A percentile compares a stretch with the other conserved stretches of the same genome.
phyloP scores from a whole-genome alignment of 2,888 invertebrate genomes.

The Cyaniris semiargus region DNA sequence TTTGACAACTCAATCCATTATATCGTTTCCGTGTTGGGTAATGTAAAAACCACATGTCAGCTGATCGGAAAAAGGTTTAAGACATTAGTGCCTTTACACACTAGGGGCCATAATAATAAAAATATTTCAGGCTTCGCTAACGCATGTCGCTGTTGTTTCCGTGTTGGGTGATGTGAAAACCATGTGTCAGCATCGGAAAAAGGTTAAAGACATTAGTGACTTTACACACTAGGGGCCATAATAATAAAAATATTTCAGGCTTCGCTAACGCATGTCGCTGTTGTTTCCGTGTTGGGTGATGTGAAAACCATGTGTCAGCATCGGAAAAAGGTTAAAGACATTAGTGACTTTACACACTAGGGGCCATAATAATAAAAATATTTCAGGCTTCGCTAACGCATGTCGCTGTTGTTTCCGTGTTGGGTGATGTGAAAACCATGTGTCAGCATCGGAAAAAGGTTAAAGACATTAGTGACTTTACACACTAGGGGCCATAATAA shows the following conservation, averaged over 20 bases:
- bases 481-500: background rate
- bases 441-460: constrained; percentile 7
- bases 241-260: background rate
- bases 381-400: background rate
- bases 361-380: background rate
- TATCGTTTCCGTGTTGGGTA: background rate
- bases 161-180: background rate
- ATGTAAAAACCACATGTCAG: background rate
- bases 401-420: background rate
- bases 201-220: background rate
- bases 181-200: constrained; percentile 4
- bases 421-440: background rate
- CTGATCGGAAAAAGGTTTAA: background rate
- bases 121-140: background rate
- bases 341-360: background rate
- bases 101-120: background rate
- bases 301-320: background rate
- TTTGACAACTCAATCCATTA: constrained; percentile 19
- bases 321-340: background rate
- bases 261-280: too few species aligned
- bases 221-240: background rate
- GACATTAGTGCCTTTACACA: background rate
- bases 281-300: background rate
- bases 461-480: background rate
- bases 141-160: background rate